Evolutionary conservation across 2,888 invertebrate genomes (phyloP).

Genomic region (Sipunculus nudus): DNA sequence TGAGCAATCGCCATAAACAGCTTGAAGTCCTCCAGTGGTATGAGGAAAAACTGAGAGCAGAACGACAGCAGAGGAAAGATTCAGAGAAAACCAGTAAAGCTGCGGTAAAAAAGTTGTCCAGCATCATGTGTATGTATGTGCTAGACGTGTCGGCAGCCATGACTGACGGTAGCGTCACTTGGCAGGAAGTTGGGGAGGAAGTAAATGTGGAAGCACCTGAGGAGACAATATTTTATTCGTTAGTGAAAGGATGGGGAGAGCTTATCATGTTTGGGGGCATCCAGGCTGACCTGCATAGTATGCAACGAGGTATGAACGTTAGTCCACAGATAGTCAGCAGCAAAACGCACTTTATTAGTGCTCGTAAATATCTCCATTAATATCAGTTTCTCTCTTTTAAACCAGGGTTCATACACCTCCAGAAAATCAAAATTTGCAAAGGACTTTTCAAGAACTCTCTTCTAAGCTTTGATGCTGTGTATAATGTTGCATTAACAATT

Average conservation of each 20-base stretch:
- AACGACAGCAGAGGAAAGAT: slow-evolving; percentile 33
- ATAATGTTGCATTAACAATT: too few species aligned
- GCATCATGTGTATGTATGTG: slow-evolving; percentile 84
- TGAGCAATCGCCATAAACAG: slow-evolving; percentile 72
- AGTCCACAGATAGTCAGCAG: too few species aligned
- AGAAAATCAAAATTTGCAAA: too few species aligned
- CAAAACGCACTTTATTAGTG: too few species aligned
- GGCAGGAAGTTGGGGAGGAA: slow-evolving; percentile 56
- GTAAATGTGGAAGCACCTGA: slow-evolving; percentile 72
- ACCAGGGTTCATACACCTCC: too few species aligned
- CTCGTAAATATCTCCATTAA: too few species aligned
- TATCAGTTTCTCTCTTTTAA: too few species aligned
- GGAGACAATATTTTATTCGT: slow-evolving; percentile 87
- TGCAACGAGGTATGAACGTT: slow-evolving; percentile 46
- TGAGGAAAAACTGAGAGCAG: slow-evolving; percentile 70
- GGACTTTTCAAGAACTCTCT: too few species aligned
- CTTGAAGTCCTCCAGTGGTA: slow-evolving; percentile 74
- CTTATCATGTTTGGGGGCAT: slow-evolving; percentile 97
- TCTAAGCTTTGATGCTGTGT: too few species aligned
- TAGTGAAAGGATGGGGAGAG: slow-evolving; percentile 90
- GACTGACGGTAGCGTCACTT: slow-evolving; percentile 68
- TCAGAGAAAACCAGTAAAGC: neutral
- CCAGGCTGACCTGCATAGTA: slow-evolving; percentile 63
- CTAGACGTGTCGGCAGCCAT: slow-evolving; percentile 77
- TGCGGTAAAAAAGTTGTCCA: neutral